These are phyloP conservation scores for Spilarctia lutea DNA, from an alignment of 2,888 invertebrate species.

Conservation along the genomic window DNA sequence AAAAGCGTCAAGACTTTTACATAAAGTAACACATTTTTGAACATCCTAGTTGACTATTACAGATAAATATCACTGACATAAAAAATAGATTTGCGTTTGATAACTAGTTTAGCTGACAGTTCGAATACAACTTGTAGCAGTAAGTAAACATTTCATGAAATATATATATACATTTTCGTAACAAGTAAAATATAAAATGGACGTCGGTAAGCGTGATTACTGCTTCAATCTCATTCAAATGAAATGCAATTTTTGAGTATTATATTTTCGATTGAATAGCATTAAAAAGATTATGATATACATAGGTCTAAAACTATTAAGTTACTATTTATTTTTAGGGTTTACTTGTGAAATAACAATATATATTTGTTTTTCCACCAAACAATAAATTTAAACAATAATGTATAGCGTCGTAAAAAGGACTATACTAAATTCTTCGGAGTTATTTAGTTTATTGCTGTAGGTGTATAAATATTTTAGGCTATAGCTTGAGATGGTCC, in stretches of 20 bases:
- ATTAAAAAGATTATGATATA: neutral
- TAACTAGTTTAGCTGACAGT: neutral
- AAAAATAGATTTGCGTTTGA: neutral
- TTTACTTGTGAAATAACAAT: neutral
- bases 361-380: neutral
- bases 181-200: neutral
- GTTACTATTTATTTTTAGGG: neutral
- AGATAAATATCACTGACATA: neutral
- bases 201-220: neutral
- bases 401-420: constrained; percentile 27
- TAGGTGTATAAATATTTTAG: neutral
- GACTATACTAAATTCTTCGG: neutral
- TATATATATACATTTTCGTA: neutral
- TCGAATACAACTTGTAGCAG: neutral
- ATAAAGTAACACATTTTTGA: constrained; percentile 17
- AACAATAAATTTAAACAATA: constrained; percentile 24
- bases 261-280: neutral
- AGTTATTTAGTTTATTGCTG: neutral
- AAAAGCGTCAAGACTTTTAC: constrained; percentile 14
- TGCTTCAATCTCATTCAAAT: neutral
- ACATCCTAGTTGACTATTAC: constrained; percentile 30
- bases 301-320: neutral
- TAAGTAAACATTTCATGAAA: neutral
- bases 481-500: neutral
- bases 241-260: neutral